Base-by-base conservation (phyloP, 2,797 vertebrate genomes). In the Hemitrygon akajei region DNA sequence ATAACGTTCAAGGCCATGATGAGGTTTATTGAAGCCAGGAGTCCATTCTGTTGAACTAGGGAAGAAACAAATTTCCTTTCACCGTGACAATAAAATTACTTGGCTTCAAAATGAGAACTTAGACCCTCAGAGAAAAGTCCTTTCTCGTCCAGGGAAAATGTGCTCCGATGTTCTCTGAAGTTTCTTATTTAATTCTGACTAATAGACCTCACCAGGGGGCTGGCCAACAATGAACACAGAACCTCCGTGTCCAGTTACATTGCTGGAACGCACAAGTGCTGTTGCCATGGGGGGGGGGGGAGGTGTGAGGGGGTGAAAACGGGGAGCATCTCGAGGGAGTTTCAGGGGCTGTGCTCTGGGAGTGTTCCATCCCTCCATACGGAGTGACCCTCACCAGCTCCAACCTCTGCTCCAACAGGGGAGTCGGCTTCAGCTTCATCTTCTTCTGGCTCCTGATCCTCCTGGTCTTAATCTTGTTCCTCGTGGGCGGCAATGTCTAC, bases 401-500 rank as follows among this genome's bases (percentile, higher is more conserved):
- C 30, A 77, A 22, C 18, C 5, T 75, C 30, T 2, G 56, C 27
- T 94, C 93, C 95, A 94, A 56, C 96, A 99, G 98, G 93, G 96
- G 98, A 0, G 97, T 96, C 0, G 98, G 97, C 93, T 97, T 98
- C 95, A 98, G 97, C 95, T 98, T 98, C 95, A 94, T 98, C 63
- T 97, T 98, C 95, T 98, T 97, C 91, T 98, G 98, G 98, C 95
- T 98, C 75, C 96, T 98, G 94, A 98, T 98, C 98, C 94, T 98
- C 37, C 3, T 96, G 75, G 98, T 98, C 91, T 79, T 97, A 87
- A 58, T 98, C 94, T 95, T 97, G n/a, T 98, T 98, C 0, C 0
- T 97, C 86, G 60, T 97, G 66, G 98, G 97, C 0, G 98, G 98
- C 9, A 98, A 98, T 22, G 0, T 76, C 79, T 97, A 97, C 94